Percentiles rank a stretch among this genome's conserved stretches.
Evolutionary conservation across 2,888 invertebrate genomes (phyloP).

Genomic region (Polyommatus iphigenia): DNA sequence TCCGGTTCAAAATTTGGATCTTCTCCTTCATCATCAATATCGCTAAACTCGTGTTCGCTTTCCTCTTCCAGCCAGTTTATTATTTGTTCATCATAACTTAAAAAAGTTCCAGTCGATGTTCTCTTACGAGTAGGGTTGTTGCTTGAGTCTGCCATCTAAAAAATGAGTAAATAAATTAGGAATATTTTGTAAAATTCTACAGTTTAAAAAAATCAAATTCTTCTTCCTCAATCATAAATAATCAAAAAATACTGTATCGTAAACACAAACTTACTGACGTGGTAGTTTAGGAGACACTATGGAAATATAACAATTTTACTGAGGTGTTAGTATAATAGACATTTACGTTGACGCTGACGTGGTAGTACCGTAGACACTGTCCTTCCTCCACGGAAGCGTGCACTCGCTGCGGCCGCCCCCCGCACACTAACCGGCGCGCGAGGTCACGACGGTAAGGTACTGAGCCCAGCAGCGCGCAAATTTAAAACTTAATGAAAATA

Average conservation of each 20-base stretch:
- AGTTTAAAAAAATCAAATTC: no score
- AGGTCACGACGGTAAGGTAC: neutral
- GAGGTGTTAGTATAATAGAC: neutral
- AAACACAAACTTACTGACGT: neutral
- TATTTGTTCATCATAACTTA: slow-evolving; percentile 11
- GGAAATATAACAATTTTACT: neutral
- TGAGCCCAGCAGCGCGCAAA: neutral
- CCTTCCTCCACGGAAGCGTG: neutral
- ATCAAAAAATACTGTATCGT: no score
- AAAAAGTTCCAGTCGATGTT: slow-evolving; percentile 1
- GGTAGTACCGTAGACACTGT: neutral
- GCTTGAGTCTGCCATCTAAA: slow-evolving; percentile 11
- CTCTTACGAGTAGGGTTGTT: neutral
- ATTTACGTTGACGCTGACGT: neutral
- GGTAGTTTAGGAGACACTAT: neutral
- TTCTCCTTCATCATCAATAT: slow-evolving; percentile 21
- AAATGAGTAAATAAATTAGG: neutral
- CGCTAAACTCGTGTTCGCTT: slow-evolving; percentile 26
- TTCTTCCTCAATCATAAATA: no score
- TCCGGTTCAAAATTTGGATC: slow-evolving; percentile 24
- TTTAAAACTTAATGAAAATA: neutral
- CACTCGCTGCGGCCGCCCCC: neutral
- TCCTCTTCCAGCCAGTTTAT: slow-evolving; percentile 20
- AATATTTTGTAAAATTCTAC: no score
- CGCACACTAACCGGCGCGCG: neutral